These are phyloP conservation scores for Tetranychus truncatus DNA, from an alignment of 2,888 invertebrate species.

Conservation along the genomic window DNA sequence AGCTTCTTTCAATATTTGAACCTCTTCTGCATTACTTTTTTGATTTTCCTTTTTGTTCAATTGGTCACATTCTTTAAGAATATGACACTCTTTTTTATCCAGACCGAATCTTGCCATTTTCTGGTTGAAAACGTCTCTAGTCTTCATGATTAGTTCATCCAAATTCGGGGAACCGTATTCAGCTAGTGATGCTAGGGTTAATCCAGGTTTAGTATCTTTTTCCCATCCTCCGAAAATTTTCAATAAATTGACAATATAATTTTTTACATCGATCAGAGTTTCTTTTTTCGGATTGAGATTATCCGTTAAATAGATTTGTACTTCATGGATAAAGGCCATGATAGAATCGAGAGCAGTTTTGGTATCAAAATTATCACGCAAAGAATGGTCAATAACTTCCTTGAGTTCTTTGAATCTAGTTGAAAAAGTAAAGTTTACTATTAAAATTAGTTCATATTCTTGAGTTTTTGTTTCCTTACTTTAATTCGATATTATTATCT, in stretches of 20 bases:
- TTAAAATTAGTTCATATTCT: background rate
- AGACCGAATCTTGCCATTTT: conserved; percentile 36
- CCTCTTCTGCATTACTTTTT: conserved; percentile 45
- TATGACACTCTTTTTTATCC: conserved; percentile 16
- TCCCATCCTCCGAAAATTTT: conserved; percentile 36
- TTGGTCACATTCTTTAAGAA: conserved; percentile 48
- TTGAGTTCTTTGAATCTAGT: conserved; percentile 41
- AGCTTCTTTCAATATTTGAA: conserved; percentile 60
- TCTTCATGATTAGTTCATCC: conserved; percentile 38
- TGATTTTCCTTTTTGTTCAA: conserved; percentile 63
- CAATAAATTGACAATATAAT: conserved; percentile 62
- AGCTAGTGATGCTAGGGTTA: conserved; percentile 3
- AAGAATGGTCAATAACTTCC: conserved; percentile 50
- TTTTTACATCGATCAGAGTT: conserved; percentile 52
- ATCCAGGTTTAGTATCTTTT: conserved; percentile 27
- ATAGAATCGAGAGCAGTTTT: conserved; percentile 59
- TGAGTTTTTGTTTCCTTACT: conserved; percentile 28
- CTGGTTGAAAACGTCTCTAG: conserved; percentile 57
- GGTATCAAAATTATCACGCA: conserved; percentile 87
- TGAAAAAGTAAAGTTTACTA: background rate
- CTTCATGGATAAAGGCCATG: conserved; percentile 57
- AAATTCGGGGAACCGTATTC: background rate
- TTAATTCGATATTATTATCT: conserved; percentile 30
- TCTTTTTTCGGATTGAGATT: conserved; percentile 42
- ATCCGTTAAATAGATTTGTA: conserved; percentile 65